These are phyloP conservation scores for Numenius arquata DNA, from an alignment of 2,113 vertebrate species.

Conservation along the genomic window DNA sequence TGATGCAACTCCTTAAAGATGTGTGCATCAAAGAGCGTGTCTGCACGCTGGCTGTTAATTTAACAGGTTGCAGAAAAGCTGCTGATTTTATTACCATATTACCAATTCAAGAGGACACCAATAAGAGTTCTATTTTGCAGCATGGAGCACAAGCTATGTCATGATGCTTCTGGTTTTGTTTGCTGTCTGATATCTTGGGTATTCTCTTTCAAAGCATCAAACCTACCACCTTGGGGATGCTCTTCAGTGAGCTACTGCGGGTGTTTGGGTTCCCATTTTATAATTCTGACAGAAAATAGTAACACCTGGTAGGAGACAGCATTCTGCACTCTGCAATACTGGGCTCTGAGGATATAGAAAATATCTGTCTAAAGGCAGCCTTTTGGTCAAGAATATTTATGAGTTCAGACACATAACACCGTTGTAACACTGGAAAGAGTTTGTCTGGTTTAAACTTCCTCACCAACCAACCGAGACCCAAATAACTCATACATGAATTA, in stretches of 20 bases:
- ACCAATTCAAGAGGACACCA: neutral
- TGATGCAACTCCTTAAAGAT: neutral
- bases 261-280: neutral
- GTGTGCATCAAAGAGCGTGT: neutral
- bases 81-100: neutral
- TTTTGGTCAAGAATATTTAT: neutral
- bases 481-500: neutral
- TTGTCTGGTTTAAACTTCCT: neutral
- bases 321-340: neutral
- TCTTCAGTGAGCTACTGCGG: neutral
- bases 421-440: neutral
- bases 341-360: neutral
- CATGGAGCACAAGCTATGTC: neutral
- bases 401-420: neutral
- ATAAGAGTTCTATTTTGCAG: conserved; percentile 30
- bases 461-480: neutral
- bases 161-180: conserved; percentile 5
- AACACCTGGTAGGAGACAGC: neutral
- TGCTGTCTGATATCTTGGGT: neutral
- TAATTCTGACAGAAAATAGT: neutral
- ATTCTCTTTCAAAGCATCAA: neutral
- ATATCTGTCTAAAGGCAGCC: neutral
- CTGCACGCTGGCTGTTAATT: neutral
- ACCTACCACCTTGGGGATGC: neutral
- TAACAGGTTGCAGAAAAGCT: neutral